phyloP scores from a whole-genome alignment of 2,797 vertebrate species.

The Delichon dasypus region DNA sequence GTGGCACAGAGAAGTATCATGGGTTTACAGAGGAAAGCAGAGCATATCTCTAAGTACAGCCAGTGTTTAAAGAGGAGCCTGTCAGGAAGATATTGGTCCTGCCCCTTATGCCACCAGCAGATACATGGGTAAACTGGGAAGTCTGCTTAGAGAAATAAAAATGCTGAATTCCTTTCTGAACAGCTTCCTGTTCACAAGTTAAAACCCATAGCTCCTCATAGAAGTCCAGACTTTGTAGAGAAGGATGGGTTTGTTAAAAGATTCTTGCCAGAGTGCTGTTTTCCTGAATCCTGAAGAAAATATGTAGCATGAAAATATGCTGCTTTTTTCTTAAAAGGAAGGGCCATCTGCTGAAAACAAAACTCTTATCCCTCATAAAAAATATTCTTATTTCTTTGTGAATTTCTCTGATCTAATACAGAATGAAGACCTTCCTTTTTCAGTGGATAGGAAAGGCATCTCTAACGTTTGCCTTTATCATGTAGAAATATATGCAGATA shows the following conservation, averaged over 20 bases:
- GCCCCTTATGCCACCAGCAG: not conserved
- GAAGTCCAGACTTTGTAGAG: not conserved
- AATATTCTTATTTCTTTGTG: not conserved
- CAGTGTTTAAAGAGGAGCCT: not conserved
- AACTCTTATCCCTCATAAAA: not conserved
- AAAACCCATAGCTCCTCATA: not conserved
- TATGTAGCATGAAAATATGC: not conserved
- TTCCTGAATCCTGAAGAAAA: not conserved
- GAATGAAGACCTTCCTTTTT: not conserved
- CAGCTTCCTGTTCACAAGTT: not conserved
- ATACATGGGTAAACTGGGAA: not conserved
- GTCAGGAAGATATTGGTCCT: not conserved
- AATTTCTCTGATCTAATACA: not conserved
- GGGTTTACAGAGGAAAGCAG: not conserved
- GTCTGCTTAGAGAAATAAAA: not conserved
- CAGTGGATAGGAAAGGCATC: not conserved
- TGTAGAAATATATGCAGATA: not conserved
- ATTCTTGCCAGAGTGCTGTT: not conserved
- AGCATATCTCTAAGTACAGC: not conserved
- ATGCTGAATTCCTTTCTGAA: not conserved
- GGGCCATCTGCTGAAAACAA: constrained; percentile 1
- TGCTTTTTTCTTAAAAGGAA: not conserved
- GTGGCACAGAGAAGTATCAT: not conserved
- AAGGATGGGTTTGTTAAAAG: not conserved
- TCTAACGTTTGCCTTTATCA: not conserved